These are phyloP conservation scores for Coccyzus lansbergi DNA, from an alignment of 2,797 vertebrate genomes.

Conservation along the genomic window DNA sequence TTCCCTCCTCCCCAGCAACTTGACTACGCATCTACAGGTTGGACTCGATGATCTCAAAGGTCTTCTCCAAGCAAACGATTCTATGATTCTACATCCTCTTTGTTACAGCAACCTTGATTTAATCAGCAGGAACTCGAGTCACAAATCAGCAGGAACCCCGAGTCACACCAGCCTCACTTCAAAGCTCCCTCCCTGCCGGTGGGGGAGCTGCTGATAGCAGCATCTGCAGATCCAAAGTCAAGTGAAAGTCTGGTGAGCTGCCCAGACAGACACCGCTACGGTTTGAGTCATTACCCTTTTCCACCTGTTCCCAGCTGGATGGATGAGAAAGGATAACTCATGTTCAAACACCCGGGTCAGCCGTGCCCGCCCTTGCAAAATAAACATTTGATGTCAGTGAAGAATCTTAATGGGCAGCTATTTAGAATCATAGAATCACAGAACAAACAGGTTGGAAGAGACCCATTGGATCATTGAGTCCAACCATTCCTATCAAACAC, in stretches of 20 bases:
- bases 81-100: neutral
- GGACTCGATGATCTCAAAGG: too few relatives aligned
- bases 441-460: too few relatives aligned
- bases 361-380: conserved; percentile 21
- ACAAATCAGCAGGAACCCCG: neutral
- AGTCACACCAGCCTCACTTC: neutral
- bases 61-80: too few relatives aligned
- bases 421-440: too few relatives aligned
- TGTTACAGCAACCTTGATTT: neutral
- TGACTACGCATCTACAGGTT: neutral
- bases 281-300: conserved; percentile 57
- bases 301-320: conserved; percentile 43
- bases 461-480: too few relatives aligned
- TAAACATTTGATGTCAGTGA: conserved; percentile 39
- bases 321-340: conserved; percentile 30
- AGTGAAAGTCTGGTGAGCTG: conserved; percentile 65
- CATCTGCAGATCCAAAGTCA: conserved; percentile 14
- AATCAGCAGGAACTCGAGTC: neutral
- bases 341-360: conserved; percentile 30
- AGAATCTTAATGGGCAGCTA: conserved; percentile 1
- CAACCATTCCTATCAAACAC: too few relatives aligned
- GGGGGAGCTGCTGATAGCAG: conserved; percentile 26
- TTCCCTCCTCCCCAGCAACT: neutral
- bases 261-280: neutral
- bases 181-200: neutral